phyloP scores from a whole-genome alignment of 64 coral and sea anemone genomes.

The Platygyra sinensis region DNA sequence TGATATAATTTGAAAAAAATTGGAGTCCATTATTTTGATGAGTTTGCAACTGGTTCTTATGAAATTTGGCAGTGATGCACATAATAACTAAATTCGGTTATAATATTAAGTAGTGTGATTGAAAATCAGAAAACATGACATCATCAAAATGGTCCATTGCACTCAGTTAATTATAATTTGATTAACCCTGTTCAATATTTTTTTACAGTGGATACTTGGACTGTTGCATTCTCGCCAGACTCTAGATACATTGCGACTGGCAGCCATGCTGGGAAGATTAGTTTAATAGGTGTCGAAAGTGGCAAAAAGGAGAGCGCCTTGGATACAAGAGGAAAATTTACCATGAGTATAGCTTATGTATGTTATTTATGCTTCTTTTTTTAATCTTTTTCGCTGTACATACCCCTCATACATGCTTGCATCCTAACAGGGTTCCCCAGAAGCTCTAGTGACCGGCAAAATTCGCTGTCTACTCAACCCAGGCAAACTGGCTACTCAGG shows the following conservation, averaged over 20 bases:
- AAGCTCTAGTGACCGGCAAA: too few species aligned
- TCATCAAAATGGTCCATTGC: not conserved
- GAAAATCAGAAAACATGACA: too few species aligned
- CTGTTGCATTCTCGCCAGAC: conserved; percentile 96
- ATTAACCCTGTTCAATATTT: not conserved
- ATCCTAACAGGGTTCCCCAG: too few species aligned
- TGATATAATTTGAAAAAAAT: too few species aligned
- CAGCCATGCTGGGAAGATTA: conserved; percentile 94
- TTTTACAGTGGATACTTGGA: conserved; percentile 94
- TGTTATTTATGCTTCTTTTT: not conserved
- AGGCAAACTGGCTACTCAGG: too few species aligned
- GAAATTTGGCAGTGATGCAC: too few species aligned
- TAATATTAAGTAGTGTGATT: too few species aligned
- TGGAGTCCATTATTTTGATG: too few species aligned
- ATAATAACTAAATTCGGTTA: too few species aligned
- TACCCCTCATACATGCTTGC: not conserved
- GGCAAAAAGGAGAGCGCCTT: conserved; percentile 92
- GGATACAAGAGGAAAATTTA: conserved; percentile 99
- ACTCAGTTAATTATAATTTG: not conserved
- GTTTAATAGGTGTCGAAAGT: conserved; percentile 90
- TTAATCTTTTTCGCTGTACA: too few species aligned
- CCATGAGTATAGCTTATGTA: conserved; percentile 99
- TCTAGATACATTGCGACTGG: conserved; percentile 87
- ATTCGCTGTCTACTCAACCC: too few species aligned
- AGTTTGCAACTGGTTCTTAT: too few species aligned